phyloP scores from a whole-genome alignment of 2,888 invertebrate genomes.

The Stenotaenia linearis region DNA sequence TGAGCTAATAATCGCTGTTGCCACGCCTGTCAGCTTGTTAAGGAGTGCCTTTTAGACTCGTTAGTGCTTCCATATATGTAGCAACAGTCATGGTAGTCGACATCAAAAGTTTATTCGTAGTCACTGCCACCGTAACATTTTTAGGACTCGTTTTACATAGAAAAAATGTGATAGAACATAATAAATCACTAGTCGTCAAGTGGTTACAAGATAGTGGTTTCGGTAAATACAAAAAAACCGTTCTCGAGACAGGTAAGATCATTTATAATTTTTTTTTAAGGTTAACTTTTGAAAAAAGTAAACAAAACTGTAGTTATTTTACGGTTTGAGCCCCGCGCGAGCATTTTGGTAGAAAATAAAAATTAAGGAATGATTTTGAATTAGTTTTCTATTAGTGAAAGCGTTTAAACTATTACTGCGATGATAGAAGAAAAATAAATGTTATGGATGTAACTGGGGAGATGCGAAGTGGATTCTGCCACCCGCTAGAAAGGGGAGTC shows the following conservation, averaged over 20 bases:
- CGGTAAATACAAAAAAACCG: neutral
- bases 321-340: too few relatives aligned
- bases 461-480: conserved; percentile 14
- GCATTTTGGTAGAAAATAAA: too few relatives aligned
- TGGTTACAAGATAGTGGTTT: conserved; percentile 24
- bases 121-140: conserved; percentile 6
- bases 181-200: neutral
- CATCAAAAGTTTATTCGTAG: neutral
- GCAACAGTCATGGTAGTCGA: neutral
- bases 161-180: conserved; percentile 19
- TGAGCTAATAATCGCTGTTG: neutral
- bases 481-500: neutral
- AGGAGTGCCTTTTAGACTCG: neutral
- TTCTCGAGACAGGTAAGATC: conserved; percentile 8
- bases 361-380: too few relatives aligned
- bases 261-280: neutral
- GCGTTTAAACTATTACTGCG: neutral
- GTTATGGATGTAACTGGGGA: neutral
- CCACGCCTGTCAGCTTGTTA: neutral
- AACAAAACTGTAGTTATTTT: too few relatives aligned
- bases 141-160: neutral
- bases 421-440: neutral
- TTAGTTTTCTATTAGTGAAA: too few relatives aligned
- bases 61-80: neutral
- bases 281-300: neutral